A percentile compares a stretch with the other conserved stretches of the same genome.
Evolutionary conservation across 2,888 invertebrate genomes (phyloP).

Genomic region (Stegophylla sp.): DNA sequence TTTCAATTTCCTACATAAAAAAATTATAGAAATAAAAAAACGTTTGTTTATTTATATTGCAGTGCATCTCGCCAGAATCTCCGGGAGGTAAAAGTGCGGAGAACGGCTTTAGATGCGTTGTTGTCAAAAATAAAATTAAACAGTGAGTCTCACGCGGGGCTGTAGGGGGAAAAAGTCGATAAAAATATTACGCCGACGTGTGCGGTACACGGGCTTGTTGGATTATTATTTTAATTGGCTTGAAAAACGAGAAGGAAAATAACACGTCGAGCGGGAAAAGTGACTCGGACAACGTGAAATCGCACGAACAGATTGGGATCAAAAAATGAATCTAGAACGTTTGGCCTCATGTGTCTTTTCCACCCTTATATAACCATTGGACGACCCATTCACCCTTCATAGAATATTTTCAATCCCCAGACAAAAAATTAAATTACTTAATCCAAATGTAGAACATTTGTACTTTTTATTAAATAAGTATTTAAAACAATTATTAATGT

Average conservation of each 20-base stretch:
- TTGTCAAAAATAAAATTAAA: background rate
- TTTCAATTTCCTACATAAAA: background rate
- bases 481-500: too few species aligned
- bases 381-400: too few species aligned
- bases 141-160: background rate
- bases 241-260: background rate
- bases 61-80: too few species aligned
- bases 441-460: too few species aligned
- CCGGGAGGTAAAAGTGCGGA: too few species aligned
- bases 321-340: too few species aligned
- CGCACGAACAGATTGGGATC: background rate
- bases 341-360: too few species aligned
- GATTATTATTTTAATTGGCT: slow-evolving; percentile 6
- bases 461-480: too few species aligned
- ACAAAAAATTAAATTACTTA: too few species aligned
- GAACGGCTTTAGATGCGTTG: too few species aligned
- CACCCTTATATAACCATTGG: too few species aligned
- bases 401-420: too few species aligned
- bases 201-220: background rate
- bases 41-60: background rate
- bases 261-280: background rate
- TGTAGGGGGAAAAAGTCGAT: background rate
- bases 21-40: background rate
- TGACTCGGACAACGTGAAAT: background rate
- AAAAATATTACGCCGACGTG: background rate